A percentile compares a stretch with the other conserved stretches of the same genome.
These are phyloP conservation scores for Lochmaea crataegi DNA, from an alignment of 2,888 invertebrate species.

Conservation along the genomic window DNA sequence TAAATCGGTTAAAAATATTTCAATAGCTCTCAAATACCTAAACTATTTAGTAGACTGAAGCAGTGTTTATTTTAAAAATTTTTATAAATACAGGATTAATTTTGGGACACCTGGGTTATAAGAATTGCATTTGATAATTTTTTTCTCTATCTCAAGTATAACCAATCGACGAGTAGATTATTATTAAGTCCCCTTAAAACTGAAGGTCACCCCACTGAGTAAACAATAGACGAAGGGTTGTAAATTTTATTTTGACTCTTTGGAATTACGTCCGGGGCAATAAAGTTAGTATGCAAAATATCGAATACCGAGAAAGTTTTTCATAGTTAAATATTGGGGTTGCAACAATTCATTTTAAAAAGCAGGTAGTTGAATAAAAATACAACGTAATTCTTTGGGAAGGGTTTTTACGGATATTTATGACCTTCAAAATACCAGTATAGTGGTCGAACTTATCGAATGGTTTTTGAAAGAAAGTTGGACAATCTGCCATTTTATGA, in stretches of 20 bases:
- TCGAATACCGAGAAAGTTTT: constrained; percentile 43
- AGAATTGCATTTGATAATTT: too few species aligned
- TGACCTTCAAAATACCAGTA: constrained; percentile 12
- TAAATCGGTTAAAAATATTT: too few species aligned
- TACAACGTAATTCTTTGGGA: constrained; percentile 28
- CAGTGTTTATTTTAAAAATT: too few species aligned
- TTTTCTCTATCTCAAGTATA: too few species aligned
- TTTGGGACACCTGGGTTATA: too few species aligned
- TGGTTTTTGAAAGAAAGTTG: constrained; percentile 11
- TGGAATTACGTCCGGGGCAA: constrained; percentile 32
- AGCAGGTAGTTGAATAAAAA: constrained; percentile 44
- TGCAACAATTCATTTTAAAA: constrained; percentile 37
- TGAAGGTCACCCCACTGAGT: constrained; percentile 2
- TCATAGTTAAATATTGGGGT: constrained; percentile 47
- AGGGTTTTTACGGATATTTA: constrained; percentile 39
- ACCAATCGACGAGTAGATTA: background rate
- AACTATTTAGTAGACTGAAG: too few species aligned
- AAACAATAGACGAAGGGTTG: constrained; percentile 31
- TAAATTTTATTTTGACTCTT: constrained; percentile 38
- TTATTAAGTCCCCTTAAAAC: background rate
- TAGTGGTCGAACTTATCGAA: background rate
- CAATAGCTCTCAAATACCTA: too few species aligned
- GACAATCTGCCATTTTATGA: constrained; percentile 7
- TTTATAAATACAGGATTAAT: too few species aligned
- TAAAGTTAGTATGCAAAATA: constrained; percentile 46